These are phyloP conservation scores for Branchellion lobata DNA, from an alignment of 2,888 invertebrate species.

Conservation along the genomic window DNA sequence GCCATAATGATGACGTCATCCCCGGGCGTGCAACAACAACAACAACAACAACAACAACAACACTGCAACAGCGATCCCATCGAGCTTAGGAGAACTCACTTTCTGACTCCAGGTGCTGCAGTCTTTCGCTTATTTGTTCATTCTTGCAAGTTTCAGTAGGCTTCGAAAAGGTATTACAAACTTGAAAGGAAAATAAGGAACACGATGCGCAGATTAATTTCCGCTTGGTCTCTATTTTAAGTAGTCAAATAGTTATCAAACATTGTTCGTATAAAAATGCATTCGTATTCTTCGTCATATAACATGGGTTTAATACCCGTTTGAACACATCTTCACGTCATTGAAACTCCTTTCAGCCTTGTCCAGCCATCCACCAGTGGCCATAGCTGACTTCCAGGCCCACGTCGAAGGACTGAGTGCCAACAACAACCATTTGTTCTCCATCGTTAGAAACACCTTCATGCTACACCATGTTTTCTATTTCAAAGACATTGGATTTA, in stretches of 20 bases:
- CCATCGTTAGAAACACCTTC: conserved; percentile 69
- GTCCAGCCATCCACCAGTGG: conserved; percentile 84
- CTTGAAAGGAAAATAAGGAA: no score
- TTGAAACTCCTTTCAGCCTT: no score
- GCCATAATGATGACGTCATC: conserved; percentile 15
- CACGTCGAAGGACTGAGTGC: conserved; percentile 93
- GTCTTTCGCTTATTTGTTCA: conserved; percentile 64
- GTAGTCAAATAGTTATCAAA: no score
- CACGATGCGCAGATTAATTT: no score
- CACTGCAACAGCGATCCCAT: conserved; percentile 85
- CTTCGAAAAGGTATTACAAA: no score
- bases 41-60: conserved; percentile 60
- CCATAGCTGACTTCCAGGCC: conserved; percentile 85
- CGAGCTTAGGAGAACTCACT: conserved; percentile 89
- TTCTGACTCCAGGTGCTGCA: conserved; percentile 84
- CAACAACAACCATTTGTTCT: conserved; percentile 94
- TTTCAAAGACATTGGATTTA: not conserved
- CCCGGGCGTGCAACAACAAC: conserved; percentile 57
- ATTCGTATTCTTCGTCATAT: no score
- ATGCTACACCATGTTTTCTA: not conserved
- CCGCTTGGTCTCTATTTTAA: no score
- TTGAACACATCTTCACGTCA: no score
- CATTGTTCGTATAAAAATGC: no score
- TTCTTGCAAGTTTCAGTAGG: not conserved
- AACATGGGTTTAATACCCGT: no score